Conservation (phyloP, 2,888 invertebrate species). For the Cremastobaeus sp. region DNA sequence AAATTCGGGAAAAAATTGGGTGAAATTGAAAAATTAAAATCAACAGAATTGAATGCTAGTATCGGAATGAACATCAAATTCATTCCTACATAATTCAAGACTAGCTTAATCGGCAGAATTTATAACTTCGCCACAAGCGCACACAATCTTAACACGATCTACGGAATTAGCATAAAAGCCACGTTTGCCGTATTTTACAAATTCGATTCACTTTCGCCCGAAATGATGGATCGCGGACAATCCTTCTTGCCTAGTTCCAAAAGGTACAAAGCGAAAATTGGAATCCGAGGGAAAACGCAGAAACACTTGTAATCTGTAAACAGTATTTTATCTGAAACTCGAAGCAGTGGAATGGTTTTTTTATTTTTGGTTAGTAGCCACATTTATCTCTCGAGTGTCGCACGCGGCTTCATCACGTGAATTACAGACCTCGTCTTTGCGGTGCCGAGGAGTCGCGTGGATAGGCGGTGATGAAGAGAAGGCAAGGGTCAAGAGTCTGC, state of each 20-base stretch:
- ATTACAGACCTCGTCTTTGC: slow-evolving; percentile 75
- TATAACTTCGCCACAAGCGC: slow-evolving; percentile 36
- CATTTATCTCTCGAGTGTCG: slow-evolving; percentile 76
- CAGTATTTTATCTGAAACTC: slow-evolving; percentile 39
- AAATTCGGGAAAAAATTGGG: neutral
- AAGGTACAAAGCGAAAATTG: slow-evolving; percentile 1
- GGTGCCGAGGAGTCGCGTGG: slow-evolving; percentile 77
- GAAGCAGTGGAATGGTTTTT: slow-evolving; percentile 66
- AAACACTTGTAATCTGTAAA: slow-evolving; percentile 46
- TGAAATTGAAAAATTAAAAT: neutral
- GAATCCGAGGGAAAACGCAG: slow-evolving; percentile 7
- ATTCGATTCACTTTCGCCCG: slow-evolving; percentile 23
- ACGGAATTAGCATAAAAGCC: slow-evolving; percentile 39
- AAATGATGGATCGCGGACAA: slow-evolving; percentile 38
- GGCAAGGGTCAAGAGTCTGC: slow-evolving; percentile 64
- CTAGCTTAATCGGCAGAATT: slow-evolving; percentile 46
- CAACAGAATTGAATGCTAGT: too few species aligned
- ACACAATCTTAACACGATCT: slow-evolving; percentile 50
- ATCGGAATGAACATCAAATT: too few species aligned
- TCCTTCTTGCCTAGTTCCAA: slow-evolving; percentile 20
- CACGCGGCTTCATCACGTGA: slow-evolving; percentile 77
- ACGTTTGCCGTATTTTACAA: slow-evolving; percentile 45
- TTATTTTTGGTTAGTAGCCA: slow-evolving; percentile 69
- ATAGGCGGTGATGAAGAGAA: slow-evolving; percentile 74
- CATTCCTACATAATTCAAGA: slow-evolving; percentile 18